phyloP scores from a whole-genome alignment of 2,797 vertebrate species.

The Acipenser transmontanus region DNA sequence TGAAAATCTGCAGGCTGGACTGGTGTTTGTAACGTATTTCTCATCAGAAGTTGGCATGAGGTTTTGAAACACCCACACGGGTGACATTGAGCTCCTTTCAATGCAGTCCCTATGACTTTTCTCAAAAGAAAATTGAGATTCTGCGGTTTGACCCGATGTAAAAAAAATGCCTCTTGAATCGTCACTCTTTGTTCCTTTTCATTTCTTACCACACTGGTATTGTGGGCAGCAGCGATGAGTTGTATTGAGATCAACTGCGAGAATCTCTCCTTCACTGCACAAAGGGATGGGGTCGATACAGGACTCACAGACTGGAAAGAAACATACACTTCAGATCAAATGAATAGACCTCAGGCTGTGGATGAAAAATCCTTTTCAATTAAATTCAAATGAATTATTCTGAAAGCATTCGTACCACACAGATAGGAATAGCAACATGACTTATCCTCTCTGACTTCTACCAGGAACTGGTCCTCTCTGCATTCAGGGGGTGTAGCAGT shows the following conservation, averaged over 20 bases:
- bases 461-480: slow-evolving; percentile 86
- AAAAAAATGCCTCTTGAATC: no score
- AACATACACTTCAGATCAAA: not conserved
- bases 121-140: no score
- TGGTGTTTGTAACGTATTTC: no score
- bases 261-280: slow-evolving; percentile 79
- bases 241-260: slow-evolving; percentile 81
- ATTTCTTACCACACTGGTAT: slow-evolving; percentile 81
- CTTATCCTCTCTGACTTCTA: slow-evolving; percentile 77
- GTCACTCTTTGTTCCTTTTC: no score
- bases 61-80: no score
- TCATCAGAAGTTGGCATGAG: no score
- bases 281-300: slow-evolving; percentile 78
- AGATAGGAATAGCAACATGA: slow-evolving; percentile 87
- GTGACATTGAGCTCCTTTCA: no score
- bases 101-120: no score
- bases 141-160: no score
- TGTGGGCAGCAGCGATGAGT: slow-evolving; percentile 81
- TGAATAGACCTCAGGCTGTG: not conserved
- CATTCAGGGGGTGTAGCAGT: slow-evolving; percentile 64
- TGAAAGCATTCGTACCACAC: slow-evolving; percentile 65
- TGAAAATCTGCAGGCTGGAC: no score
- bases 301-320: slow-evolving; percentile 79
- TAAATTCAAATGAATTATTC: not conserved
- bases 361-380: no score